Evolutionary conservation across 1,140 invertebrate genomes (phyloP).

Genomic region (Zaprionus kolodkinae): DNA sequence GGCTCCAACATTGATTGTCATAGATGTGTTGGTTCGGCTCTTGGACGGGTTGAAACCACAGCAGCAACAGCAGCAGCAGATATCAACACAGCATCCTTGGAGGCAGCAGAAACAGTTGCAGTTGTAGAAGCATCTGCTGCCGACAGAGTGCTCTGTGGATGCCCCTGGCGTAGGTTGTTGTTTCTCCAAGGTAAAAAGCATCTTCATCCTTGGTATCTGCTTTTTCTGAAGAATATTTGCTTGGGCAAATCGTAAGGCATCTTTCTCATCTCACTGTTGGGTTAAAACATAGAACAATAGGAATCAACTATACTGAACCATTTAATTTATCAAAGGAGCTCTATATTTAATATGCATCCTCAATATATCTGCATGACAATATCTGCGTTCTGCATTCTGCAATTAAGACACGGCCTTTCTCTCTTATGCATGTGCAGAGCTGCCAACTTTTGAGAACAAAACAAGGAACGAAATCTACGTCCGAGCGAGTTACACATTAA

Average conservation of each 20-base stretch:
- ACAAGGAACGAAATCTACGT: no score
- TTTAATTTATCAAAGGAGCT: neutral
- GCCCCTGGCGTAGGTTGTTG: constrained; percentile 19
- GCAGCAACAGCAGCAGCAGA: constrained; percentile 58
- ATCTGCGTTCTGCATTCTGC: no score
- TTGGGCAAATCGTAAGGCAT: neutral
- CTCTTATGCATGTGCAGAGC: no score
- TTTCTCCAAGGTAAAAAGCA: constrained; percentile 47
- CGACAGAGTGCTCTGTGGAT: neutral
- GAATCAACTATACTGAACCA: neutral
- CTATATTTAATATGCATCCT: no score
- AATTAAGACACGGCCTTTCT: no score
- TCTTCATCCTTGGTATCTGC: constrained; percentile 34
- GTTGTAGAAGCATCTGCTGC: constrained; percentile 61
- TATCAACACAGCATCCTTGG: constrained; percentile 64
- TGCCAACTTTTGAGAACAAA: no score
- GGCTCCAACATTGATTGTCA: neutral
- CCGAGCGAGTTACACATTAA: no score
- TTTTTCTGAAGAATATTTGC: neutral
- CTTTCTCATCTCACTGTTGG: neutral
- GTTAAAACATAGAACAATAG: neutral
- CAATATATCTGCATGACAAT: no score
- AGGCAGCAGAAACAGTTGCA: constrained; percentile 67
- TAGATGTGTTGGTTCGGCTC: neutral
- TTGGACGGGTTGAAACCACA: constrained; percentile 28